phyloP scores from a whole-genome alignment of 2,888 invertebrate genomes.

The Anarsia innoxiella region DNA sequence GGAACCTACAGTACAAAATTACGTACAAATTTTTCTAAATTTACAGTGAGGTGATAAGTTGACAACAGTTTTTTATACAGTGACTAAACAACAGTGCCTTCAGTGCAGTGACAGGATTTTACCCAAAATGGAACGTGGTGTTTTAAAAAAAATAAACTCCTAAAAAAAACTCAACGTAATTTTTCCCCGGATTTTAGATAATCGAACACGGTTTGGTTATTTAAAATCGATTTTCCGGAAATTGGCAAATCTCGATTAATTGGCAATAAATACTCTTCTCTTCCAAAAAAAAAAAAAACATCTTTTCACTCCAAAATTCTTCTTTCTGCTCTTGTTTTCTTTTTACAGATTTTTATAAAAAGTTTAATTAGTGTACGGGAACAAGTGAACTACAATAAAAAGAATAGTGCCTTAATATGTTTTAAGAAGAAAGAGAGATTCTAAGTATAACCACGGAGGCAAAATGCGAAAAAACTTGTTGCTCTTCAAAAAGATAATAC shows the following conservation, averaged over 20 bases:
- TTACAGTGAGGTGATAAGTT: slow-evolving; percentile 56
- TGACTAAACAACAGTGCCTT: slow-evolving; percentile 59
- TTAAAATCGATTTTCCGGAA: slow-evolving; percentile 46
- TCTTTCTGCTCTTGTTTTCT: slow-evolving; percentile 58
- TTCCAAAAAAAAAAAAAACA: slow-evolving; percentile 20
- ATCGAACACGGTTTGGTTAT: slow-evolving; percentile 51
- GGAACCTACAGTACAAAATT: slow-evolving; percentile 69
- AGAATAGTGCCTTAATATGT: slow-evolving; percentile 64
- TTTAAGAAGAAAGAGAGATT: slow-evolving; percentile 45
- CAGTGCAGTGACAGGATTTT: slow-evolving; percentile 39
- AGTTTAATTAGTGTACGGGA: slow-evolving; percentile 48
- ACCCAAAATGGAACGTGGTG: slow-evolving; percentile 38
- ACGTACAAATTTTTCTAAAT: slow-evolving; percentile 62
- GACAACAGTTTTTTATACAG: slow-evolving; percentile 28
- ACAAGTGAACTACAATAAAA: slow-evolving; percentile 48
- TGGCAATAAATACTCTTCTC: slow-evolving; percentile 27
- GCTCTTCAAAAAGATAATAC: slow-evolving; percentile 69
- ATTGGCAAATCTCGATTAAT: slow-evolving; percentile 23
- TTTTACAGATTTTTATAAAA: slow-evolving; percentile 60
- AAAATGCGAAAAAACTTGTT: slow-evolving; percentile 71
- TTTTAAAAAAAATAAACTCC: slow-evolving; percentile 34
- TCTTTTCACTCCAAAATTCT: slow-evolving; percentile 42
- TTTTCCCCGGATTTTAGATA: slow-evolving; percentile 46
- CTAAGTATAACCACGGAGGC: slow-evolving; percentile 41
- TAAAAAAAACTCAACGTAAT: slow-evolving; percentile 18